Evolutionary conservation across 2,797 vertebrate genomes (phyloP).

Genomic region (Fistularia commersonii): DNA sequence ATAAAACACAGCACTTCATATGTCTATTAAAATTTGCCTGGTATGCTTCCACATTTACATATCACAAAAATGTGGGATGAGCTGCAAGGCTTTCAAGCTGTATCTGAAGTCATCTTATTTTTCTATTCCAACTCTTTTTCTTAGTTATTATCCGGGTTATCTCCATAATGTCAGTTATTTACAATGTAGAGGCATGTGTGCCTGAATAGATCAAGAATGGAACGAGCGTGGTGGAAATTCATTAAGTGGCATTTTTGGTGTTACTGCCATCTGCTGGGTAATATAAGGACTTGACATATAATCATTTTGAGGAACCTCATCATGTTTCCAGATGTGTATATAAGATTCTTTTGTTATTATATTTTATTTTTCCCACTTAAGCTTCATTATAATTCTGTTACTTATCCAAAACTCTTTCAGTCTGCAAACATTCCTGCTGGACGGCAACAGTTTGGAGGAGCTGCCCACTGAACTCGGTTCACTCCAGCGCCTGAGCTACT

Average conservation of each 20-base stretch:
- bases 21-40: no score
- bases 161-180: no score
- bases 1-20: no score
- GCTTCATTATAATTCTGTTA: background rate
- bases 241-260: conserved; percentile 40
- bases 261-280: conserved; percentile 65
- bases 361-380: background rate
- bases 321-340: no score
- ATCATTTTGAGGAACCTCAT: no score
- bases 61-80: no score
- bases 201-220: conserved; percentile 24
- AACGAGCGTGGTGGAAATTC: conserved; percentile 66
- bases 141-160: no score
- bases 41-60: no score
- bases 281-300: no score
- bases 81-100: no score
- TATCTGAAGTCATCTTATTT: no score
- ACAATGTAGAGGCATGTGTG: conserved; percentile 28
- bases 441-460: conserved; percentile 90
- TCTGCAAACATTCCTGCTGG: conserved; percentile 93
- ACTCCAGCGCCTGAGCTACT: conserved; percentile 85
- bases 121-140: no score
- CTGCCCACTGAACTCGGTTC: conserved; percentile 87
- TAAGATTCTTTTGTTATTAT: background rate
- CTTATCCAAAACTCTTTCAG: conserved; percentile 57